A percentile compares a stretch with the other conserved stretches of the same genome.
These are phyloP conservation scores for Amblyteles armatorius DNA, from an alignment of 2,888 invertebrate species.

Conservation along the genomic window DNA sequence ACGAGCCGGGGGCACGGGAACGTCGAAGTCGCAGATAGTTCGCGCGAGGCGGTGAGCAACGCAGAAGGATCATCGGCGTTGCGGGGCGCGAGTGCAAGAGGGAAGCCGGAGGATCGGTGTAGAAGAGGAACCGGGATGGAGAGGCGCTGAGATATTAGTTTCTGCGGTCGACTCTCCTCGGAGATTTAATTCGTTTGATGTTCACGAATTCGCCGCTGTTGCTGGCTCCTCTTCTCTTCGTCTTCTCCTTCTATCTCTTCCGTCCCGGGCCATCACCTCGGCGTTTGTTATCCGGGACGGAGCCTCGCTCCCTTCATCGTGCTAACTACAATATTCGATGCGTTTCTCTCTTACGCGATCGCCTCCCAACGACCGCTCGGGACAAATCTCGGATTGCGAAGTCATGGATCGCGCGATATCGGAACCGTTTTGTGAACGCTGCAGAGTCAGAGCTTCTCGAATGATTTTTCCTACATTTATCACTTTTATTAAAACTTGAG, in stretches of 20 bases:
- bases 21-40: slow-evolving; percentile 51
- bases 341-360: slow-evolving; percentile 8
- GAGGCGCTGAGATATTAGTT: slow-evolving; percentile 79
- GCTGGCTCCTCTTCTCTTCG: slow-evolving; percentile 44
- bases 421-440: not conserved
- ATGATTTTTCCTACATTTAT: not conserved
- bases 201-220: slow-evolving; percentile 83
- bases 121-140: slow-evolving; percentile 62
- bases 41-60: slow-evolving; percentile 42
- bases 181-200: slow-evolving; percentile 85
- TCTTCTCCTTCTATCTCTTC: slow-evolving; percentile 61
- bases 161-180: slow-evolving; percentile 84
- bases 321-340: slow-evolving; percentile 51
- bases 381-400: slow-evolving; percentile 1
- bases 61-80: slow-evolving; percentile 33
- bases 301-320: slow-evolving; percentile 31
- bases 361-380: not conserved
- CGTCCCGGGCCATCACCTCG: slow-evolving; percentile 52
- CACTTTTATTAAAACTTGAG: not conserved
- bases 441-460: not conserved
- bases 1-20: slow-evolving; percentile 42
- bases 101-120: slow-evolving; percentile 61
- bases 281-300: slow-evolving; percentile 56
- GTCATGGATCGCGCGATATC: not conserved
- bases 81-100: slow-evolving; percentile 19